These are phyloP conservation scores for Caradrina clavipalpis DNA, from an alignment of 2,888 invertebrate genomes.

Conservation along the genomic window DNA sequence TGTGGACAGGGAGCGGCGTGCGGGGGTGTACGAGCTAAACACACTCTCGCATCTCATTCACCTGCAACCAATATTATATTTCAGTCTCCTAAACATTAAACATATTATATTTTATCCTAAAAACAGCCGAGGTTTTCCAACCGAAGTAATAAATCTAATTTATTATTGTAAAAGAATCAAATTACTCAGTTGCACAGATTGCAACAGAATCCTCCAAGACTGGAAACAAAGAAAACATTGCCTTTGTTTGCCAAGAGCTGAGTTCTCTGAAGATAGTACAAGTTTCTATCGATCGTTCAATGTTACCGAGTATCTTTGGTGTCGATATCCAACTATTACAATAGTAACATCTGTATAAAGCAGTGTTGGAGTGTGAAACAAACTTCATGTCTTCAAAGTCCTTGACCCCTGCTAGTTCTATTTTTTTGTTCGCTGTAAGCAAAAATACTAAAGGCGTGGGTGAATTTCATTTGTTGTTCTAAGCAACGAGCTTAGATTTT, in stretches of 20 bases:
- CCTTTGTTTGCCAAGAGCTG: slow-evolving; percentile 12
- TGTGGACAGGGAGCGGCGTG: background rate
- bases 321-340: slow-evolving; percentile 25
- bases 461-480: slow-evolving; percentile 39
- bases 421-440: slow-evolving; percentile 32
- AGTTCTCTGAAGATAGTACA: slow-evolving; percentile 12
- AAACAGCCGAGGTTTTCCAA: slow-evolving; percentile 10
- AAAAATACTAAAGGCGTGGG: slow-evolving; percentile 39
- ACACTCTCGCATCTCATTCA: slow-evolving; percentile 1
- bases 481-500: slow-evolving; percentile 36
- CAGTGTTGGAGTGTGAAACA: slow-evolving; percentile 21
- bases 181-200: slow-evolving; percentile 38
- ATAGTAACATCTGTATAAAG: slow-evolving; percentile 23
- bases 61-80: slow-evolving; percentile 18
- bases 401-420: slow-evolving; percentile 41
- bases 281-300: slow-evolving; percentile 25
- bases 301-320: slow-evolving; percentile 13
- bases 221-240: slow-evolving; percentile 41
- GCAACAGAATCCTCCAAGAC: slow-evolving; percentile 23
- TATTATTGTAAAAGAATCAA: slow-evolving; percentile 27
- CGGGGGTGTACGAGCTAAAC: slow-evolving; percentile 19
- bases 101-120: background rate
- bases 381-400: slow-evolving; percentile 40
- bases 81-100: background rate
- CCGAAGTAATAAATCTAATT: slow-evolving; percentile 37